Evolutionary conservation across 2,113 vertebrate genomes (phyloP), one percentile per base, ranked within the genome.

Genomic region (Brachypteracias leptosomus): DNA sequence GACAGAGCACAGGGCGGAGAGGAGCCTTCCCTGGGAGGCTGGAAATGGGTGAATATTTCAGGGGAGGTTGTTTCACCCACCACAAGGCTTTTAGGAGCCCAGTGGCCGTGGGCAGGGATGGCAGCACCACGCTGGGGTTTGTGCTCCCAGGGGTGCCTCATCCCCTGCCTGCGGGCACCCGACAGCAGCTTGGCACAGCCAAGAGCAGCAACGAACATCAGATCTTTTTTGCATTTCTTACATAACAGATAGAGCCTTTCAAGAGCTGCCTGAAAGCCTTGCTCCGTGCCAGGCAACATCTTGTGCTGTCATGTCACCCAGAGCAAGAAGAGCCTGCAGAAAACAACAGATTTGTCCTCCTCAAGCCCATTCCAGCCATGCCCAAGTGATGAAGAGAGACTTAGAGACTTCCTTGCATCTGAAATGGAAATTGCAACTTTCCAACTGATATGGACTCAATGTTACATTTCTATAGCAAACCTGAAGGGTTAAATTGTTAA

Each of bases 61-160:
- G 33, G 51, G 31, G n/a, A 73, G 15, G 22, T 38, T 35, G 36
- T 54, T 85, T 59, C 55, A 49, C 7, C 58, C 35, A 6, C 52
- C 18, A 4, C 35, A 21, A 72, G 22, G 22, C 7, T 44, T 52
- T 42, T 10, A 26, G 75, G 57, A 62, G 59, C 14, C 11, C 54
- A 13, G 19, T 4, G 25, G 16, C 52, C 52, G 1, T 0, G 1
- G 31, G 52, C 38, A 70, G 26, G 19, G 55, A 59, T 10, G 1
- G 0, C 40, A 19, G 80, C 20, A 16, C 24, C 8, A 0, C 1
- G 42, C 61, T 14, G 38, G 18, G 58, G 52, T 33, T 26, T 35
- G n/a, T 13, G 2, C n/a, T 47, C 40, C 61, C 29, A 7, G 10
- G 12, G 13, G 18, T 47, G 16, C 63, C 59, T 12, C 16, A 1